These are phyloP conservation scores for Arctia plantaginis DNA, from an alignment of 2,888 invertebrate genomes.

Conservation along the genomic window DNA sequence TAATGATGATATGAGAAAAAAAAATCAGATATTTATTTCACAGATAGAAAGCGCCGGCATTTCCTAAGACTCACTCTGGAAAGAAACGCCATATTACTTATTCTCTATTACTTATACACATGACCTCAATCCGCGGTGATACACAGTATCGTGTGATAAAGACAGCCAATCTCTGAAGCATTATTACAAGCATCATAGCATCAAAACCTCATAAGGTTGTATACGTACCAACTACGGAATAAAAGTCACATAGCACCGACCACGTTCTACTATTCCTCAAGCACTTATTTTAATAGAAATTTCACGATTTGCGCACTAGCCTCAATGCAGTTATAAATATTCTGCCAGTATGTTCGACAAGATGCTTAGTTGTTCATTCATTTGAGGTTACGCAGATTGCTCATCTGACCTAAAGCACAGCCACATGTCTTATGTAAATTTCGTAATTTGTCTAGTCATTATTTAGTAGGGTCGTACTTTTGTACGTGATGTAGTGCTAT, in stretches of 20 bases:
- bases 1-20: too few relatives aligned
- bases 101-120: neutral
- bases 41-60: too few relatives aligned
- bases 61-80: too few relatives aligned
- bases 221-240: neutral
- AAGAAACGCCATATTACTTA: too few relatives aligned
- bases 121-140: neutral
- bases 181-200: neutral
- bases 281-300: slow-evolving; percentile 18
- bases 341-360: neutral
- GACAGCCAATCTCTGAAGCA: neutral
- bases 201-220: too few relatives aligned
- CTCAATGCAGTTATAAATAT: slow-evolving; percentile 25
- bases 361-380: slow-evolving; percentile 19
- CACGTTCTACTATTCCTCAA: neutral
- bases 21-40: too few relatives aligned
- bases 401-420: slow-evolving; percentile 26
- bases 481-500: neutral
- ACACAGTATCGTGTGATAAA: neutral
- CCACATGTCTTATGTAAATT: slow-evolving; percentile 44
- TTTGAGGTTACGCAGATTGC: slow-evolving; percentile 16
- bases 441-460: slow-evolving; percentile 43
- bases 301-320: slow-evolving; percentile 22
- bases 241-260: neutral
- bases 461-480: neutral